Percentiles rank a stretch among this genome's conserved stretches.
Evolutionary conservation across 2,113 vertebrate genomes (phyloP).

Genomic region (Eulemur macaco): DNA sequence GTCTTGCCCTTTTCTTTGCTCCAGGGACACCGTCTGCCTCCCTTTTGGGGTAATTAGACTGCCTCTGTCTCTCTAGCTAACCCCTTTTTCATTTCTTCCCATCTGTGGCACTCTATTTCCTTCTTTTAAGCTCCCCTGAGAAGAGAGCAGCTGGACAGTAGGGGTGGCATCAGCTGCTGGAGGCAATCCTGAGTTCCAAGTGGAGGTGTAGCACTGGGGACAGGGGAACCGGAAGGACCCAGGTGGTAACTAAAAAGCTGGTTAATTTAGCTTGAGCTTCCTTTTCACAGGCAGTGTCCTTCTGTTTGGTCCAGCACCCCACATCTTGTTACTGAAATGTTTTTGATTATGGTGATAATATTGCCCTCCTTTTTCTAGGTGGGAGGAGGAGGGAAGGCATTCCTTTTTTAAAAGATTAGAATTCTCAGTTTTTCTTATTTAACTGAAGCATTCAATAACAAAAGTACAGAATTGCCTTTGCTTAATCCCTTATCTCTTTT

Average conservation of each 20-base stretch:
- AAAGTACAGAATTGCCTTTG: constrained; percentile 37
- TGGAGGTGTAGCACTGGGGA: constrained; percentile 74
- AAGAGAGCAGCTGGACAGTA: constrained; percentile 81
- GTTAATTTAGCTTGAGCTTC: constrained; percentile 66
- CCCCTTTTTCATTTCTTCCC: constrained; percentile 74
- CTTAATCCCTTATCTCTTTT: neutral
- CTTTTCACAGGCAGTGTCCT: constrained; percentile 27
- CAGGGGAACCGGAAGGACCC: constrained; percentile 67
- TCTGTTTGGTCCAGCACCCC: constrained; percentile 59
- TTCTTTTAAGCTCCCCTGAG: constrained; percentile 76
- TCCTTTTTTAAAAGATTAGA: constrained; percentile 50
- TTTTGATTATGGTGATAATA: constrained; percentile 50
- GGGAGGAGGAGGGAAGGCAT: neutral
- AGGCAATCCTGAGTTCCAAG: constrained; percentile 71
- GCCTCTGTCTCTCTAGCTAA: constrained; percentile 66
- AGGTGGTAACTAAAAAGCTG: constrained; percentile 74
- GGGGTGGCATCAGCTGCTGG: constrained; percentile 77
- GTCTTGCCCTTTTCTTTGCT: constrained; percentile 67
- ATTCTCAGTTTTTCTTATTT: constrained; percentile 39
- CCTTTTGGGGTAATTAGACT: constrained; percentile 79
- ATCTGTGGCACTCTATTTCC: constrained; percentile 78
- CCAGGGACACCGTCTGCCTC: constrained; percentile 75
- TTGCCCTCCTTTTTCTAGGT: neutral
- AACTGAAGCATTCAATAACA: neutral
- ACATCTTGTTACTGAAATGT: constrained; percentile 60